Base-by-base conservation (phyloP, 2,888 invertebrate species). In the Rhorus exstirpatorius region DNA sequence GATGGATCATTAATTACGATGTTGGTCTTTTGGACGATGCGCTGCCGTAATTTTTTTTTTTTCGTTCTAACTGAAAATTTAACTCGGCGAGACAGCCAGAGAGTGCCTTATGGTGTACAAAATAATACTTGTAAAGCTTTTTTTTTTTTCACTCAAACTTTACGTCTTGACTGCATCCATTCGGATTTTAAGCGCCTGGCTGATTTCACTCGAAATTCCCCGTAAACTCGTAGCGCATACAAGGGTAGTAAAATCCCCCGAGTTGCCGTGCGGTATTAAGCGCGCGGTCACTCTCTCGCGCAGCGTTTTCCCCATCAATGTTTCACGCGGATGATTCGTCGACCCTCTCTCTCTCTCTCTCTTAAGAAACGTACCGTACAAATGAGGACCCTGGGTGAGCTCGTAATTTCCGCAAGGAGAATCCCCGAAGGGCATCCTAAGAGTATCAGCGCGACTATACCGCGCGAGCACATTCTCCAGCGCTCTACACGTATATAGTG, bases 271-370 rank as follows among this genome's bases (percentile, higher is more conserved):
- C 3, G 55, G 68, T 74, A 31, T n/a, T n/a, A n/a, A n/a, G n/a
- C n/a, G 51, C n/a, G 12, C 8, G 63, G 67, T 51, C 31, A 19
- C 31, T 14, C 49, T 24, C 31, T 14, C 49, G 10, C 31, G 19
- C 1, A 70, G 35, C 31, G 44, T n/a, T 55, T 67, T 35, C 1
- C 41, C 17, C 72, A 77, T 81, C 86, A 89, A 90, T 91, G 90
- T 90, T 90, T 90, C 87, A 90, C 88, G 86, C 88, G 87, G 87
- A 88, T 88, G 89, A 90, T 88, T 89, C 85, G 84, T 58, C 53
- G 63, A 41, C 61, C 67, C 68, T 68, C 61, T n/a, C 17, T 19
- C 21, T 24, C 44, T 44, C 44, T 44, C 14, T 44, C 12, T n/a
- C 44, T 44, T 3, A 3, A 53, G 51, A 53, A 53, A 44, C 44